Evolutionary conservation across 2,113 vertebrate genomes (phyloP).

Genomic region (Periophthalmodon schlosseri): DNA sequence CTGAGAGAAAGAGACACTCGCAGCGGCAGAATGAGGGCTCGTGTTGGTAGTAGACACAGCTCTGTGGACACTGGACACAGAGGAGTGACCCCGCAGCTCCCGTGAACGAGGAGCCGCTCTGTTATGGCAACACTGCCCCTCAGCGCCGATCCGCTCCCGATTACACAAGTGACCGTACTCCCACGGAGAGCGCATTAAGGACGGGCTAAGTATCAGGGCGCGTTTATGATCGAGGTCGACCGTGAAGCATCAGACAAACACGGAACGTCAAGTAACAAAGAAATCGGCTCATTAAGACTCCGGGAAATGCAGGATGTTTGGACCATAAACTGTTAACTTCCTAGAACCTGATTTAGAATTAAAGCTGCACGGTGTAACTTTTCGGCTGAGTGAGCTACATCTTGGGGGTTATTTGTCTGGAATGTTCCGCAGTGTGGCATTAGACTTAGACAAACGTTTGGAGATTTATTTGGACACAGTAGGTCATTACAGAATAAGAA

Average conservation of each 20-base stretch:
- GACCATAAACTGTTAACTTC: not conserved
- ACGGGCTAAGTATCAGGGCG: slow-evolving; percentile 7
- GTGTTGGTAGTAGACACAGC: slow-evolving; percentile 67
- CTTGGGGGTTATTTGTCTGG: too few species aligned
- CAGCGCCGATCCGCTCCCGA: slow-evolving; percentile 70
- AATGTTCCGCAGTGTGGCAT: too few species aligned
- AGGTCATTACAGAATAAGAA: too few species aligned
- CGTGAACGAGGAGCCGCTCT: slow-evolving; percentile 59
- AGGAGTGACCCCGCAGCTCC: slow-evolving; percentile 59
- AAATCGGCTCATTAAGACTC: not conserved
- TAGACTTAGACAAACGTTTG: too few species aligned
- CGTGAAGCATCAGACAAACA: slow-evolving; percentile 43
- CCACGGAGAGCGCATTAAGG: slow-evolving; percentile 39
- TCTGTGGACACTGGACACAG: slow-evolving; percentile 63
- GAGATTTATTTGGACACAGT: too few species aligned
- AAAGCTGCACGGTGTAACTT: too few species aligned
- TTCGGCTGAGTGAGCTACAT: too few species aligned
- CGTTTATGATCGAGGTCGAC: slow-evolving; percentile 19
- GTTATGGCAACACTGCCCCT: slow-evolving; percentile 77
- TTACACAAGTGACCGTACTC: slow-evolving; percentile 71
- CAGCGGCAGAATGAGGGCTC: not conserved
- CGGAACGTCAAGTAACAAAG: slow-evolving; percentile 35
- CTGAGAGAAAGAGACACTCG: too few species aligned
- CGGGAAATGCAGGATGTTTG: not conserved
- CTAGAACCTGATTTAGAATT: not conserved